Conservation (phyloP, 1,140 invertebrate species). For the Armadillidium nasatum region DNA sequence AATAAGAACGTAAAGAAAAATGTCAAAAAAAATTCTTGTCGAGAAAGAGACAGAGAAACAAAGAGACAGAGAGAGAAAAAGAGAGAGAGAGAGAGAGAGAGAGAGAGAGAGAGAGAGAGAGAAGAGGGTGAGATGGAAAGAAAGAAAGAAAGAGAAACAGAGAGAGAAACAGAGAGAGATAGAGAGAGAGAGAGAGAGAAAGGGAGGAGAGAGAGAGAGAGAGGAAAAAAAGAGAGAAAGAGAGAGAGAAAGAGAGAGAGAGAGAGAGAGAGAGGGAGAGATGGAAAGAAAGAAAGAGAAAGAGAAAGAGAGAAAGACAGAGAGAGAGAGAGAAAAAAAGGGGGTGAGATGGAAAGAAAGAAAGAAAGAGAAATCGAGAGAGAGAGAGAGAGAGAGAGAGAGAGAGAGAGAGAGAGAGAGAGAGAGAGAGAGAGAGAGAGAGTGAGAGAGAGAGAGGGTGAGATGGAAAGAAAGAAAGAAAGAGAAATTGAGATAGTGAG, state of each 20-base stretch:
- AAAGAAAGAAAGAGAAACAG: no score
- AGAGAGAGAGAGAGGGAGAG: background rate
- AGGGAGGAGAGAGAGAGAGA: no score
- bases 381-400: slow-evolving; percentile 5
- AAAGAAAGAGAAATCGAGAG: background rate
- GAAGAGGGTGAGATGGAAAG: no score
- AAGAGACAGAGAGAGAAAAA: no score
- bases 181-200: no score
- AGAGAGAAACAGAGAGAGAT: no score
- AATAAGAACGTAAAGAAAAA: no score
- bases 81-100: no score
- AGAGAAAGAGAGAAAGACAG: background rate
- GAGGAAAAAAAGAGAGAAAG: no score
- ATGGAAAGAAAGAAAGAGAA: background rate
- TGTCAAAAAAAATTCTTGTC: no score
- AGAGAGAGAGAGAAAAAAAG: background rate
- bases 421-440: slow-evolving; percentile 22
- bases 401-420: slow-evolving; percentile 5
- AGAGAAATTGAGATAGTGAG: background rate
- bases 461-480: background rate
- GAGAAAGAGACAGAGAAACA: no score
- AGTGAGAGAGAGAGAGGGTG: slow-evolving; percentile 17
- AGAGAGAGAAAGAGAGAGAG: background rate
- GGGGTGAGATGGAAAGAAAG: background rate
- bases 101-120: no score